Base-by-base conservation (phyloP, 2,113 vertebrate genomes). In the Grantiella picta region DNA sequence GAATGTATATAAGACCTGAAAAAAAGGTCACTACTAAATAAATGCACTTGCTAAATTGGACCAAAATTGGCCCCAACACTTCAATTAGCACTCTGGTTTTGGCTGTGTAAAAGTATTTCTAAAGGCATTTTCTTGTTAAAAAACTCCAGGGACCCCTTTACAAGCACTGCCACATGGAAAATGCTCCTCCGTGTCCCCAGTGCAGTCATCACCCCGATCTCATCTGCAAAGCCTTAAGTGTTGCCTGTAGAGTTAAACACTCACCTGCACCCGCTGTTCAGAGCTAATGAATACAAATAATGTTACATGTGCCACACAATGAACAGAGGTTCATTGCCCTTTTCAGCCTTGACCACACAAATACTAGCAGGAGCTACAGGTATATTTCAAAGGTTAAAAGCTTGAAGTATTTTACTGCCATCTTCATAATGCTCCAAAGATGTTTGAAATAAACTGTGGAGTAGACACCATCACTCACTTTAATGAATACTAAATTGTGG, bases 71-170 rank as follows among this genome's bases (percentile, higher is more conserved):
- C 83, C 86, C 86, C 94, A 82, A 24, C 22, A 56, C 81, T 82
- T 73, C 92, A 91, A 89, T 97, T 88, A 91, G 29, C 77, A 83
- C 85, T 94, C 95, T 79, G 57, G 61, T 78, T 97, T 94, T 81
- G 75, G 94, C 86, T 89, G 53, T 66, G 53, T 92, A 89, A 94
- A 92, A 77, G 60, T 93, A 89, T 82, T 72, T 94, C 59, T 80
- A 84, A 94, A 93, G 94, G 47, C 38, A 33, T 85, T 92, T 91
- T 93, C 72, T 86, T 71, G 54, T 94, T 84, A 79, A 73, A 94
- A 94, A 86, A 75, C 69, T 92, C 80, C 49, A 70, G 60, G 50
- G 68, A 9, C 12, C 14, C 27, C 25, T 92, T 89, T 90, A n/a
- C 21, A 57, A 88, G 84, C 64, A 24, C 33, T 35, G 33, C 15